These are phyloP conservation scores for Epinotia brunnichana DNA, from an alignment of 2,888 invertebrate species.

Conservation along the genomic window DNA sequence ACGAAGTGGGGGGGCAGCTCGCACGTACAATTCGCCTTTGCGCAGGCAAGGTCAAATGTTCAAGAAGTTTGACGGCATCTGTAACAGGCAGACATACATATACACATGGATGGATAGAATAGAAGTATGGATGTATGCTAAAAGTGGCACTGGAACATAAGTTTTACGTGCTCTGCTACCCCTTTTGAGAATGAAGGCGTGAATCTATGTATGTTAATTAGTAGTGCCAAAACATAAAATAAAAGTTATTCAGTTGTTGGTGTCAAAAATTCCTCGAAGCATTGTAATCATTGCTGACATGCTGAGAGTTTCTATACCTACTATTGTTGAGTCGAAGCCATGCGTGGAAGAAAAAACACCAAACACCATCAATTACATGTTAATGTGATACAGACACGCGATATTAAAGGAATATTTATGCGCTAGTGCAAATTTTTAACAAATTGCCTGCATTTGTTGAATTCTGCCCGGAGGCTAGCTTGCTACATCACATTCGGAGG, in stretches of 20 bases:
- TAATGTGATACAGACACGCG: constrained; percentile 68
- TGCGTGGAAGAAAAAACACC: constrained; percentile 44
- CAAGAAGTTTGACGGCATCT: too few relatives aligned
- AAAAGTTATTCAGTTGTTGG: neutral
- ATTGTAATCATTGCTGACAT: neutral
- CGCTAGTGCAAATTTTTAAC: constrained; percentile 53
- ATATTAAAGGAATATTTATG: constrained; percentile 59
- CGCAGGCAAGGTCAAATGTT: too few relatives aligned
- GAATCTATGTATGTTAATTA: too few relatives aligned
- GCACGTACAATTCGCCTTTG: too few relatives aligned
- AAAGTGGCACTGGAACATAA: too few relatives aligned
- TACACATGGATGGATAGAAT: too few relatives aligned
- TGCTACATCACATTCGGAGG: constrained; percentile 49
- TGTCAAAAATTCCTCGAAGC: neutral
- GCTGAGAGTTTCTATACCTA: neutral
- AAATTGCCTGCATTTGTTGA: constrained; percentile 59
- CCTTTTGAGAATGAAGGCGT: too few relatives aligned
- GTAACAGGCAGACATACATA: too few relatives aligned
- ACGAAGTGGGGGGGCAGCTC: too few relatives aligned
- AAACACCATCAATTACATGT: constrained; percentile 56
- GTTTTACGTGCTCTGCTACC: too few relatives aligned
- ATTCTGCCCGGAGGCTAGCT: constrained; percentile 63
- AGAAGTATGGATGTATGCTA: too few relatives aligned
- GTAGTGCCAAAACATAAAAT: too few relatives aligned
- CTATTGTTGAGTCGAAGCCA: constrained; percentile 24